Base-by-base conservation (phyloP, 2,113 vertebrate species). In the Brachyhypopomus occidentalis region DNA sequence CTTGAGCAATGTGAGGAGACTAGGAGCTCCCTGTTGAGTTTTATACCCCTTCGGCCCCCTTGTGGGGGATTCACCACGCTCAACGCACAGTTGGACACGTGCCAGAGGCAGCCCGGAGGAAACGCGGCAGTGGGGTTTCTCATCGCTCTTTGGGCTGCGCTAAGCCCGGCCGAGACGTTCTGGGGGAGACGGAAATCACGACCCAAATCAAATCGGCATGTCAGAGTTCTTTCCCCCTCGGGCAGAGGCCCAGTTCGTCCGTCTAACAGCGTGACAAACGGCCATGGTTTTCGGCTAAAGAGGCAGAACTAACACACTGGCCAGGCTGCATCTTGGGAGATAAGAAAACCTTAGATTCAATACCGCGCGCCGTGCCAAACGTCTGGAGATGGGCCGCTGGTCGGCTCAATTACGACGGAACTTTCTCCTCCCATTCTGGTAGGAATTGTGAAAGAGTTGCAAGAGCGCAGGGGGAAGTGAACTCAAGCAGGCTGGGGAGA, bases 31-130 rank as follows among this genome's bases (percentile, higher is more conserved):
- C 22, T 66, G 27, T 36, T 72, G 58, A 34, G 58, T 70, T 60
- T 84, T 84, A 81, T 80, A 81, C 22, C 48, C 67, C 36, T 11
- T 23, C 25, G 34, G 59, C 38, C 72, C 74, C 83, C 52, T 27
- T 41, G 45, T 52, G 34, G 30, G 55, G 77, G 70, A 41, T 34
- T 20, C 23, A n/a, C 72, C n/a, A 38, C 25, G 59, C 23, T 55
- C 12, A 48, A 34, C 14, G 30, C 41, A n/a, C 41, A 52, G 64
- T 16, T 60, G 23, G 48, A 69, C 19, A 2, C n/a, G 16, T 17
- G 48, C 77, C 77, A 69, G 38, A 56, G 3, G 34, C 30, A 7
- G 20, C 45, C 16, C 19, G 9, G 22, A 19, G 41, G 22, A 55
- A 52, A 67, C 27, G 4, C 3, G 23, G 2, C 16, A 4, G n/a